Evolutionary conservation across 1,140 invertebrate species (phyloP), one percentile per base, ranked within the genome.

Genomic region (Helicoverpa zea): DNA sequence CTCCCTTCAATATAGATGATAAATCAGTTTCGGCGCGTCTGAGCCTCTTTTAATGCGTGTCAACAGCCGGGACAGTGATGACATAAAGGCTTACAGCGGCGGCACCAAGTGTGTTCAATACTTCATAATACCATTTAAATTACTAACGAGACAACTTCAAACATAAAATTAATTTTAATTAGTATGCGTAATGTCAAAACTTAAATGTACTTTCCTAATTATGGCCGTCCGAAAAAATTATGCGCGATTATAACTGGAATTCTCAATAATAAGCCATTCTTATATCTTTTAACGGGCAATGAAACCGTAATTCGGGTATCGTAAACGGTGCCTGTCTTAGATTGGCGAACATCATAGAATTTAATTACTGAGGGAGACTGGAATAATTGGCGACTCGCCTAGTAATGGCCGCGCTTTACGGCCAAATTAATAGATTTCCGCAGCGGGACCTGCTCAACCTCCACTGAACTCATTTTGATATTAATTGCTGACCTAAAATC

Each of bases 351-450:
- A 90, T 93, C 89, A 93, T 91, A 90, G 88, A 89, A 91, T 93
- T 94, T 94, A 94, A 94, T 94, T 94, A 92, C 87, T 83, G 80
- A 88, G 90, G 90, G 90, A 86, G 88, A 89, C 85, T 82, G 88
- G 85, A 94, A 94, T 94, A 92, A 94, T 94, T 93, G 91, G 92
- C 89, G 90, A 92, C 83, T 92, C 86, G 90, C 85, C 87, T 88
- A 43, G 87, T 90, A 92, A 93, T 87, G 89, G 91, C 89, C 83
- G 81, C 84, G 88, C 85, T 94, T 93, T 91, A 94, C 87, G 87
- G 90, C 84, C 88, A 91, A 92, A 94, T 94, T 94, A 93, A 93
- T 94, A 91, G 92, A 92, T 93, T 91, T 87, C 88, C 88, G 83
- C 85, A 88, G 88, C 86, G 87, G 81, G 85, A 85, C 86, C 84